Evolutionary conservation across 2,888 invertebrate genomes (phyloP), one percentile per base, ranked within the genome.

Genomic region (Polyommatus icarus): DNA sequence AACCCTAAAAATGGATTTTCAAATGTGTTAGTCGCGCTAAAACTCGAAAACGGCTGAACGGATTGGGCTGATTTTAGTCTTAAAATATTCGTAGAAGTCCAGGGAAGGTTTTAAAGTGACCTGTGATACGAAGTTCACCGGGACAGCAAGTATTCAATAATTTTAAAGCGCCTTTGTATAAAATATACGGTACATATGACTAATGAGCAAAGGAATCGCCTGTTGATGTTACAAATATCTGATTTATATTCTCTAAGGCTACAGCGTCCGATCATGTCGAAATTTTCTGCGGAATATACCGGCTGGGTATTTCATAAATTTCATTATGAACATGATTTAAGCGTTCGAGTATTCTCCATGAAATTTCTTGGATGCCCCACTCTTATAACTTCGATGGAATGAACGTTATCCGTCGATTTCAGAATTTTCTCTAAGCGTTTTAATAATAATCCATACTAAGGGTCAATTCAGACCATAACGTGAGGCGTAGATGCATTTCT

Each of bases 251-350:
- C 67, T 67, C 29, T 12, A 18, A 67, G 67, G 67, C 15, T 32
- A 29, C 67, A 67, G 15, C 67, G 40, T 72, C 40, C 36, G 36
- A 72, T n/a, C 72, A 72, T 72, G 20, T 72, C 40, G 40, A 72
- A 72, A 40, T 67, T 67, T 67, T 67, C 67, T 67, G 32, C 67
- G 67, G 32, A 67, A 67, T 67, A 67, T 67, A 67, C 12, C 20
- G 40, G 40, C 46, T 73, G 73, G 73, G 73, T 73, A 73, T 73
- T 73, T 20, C 73, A 73, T 40, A 40, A 73, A 73, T 73, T 73
- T 73, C 40, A 73, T 73, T 73, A 73, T 6, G 46, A 40, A 32
- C 46, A 36, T 40, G 40, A 40, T 46, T 40, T 46, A 15, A 73
- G 32, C 73, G 24, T 73, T 73, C 73, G 73, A 67, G 67, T 67